Conservation (phyloP, 1,140 invertebrate genomes). For the Papilio polytes region DNA sequence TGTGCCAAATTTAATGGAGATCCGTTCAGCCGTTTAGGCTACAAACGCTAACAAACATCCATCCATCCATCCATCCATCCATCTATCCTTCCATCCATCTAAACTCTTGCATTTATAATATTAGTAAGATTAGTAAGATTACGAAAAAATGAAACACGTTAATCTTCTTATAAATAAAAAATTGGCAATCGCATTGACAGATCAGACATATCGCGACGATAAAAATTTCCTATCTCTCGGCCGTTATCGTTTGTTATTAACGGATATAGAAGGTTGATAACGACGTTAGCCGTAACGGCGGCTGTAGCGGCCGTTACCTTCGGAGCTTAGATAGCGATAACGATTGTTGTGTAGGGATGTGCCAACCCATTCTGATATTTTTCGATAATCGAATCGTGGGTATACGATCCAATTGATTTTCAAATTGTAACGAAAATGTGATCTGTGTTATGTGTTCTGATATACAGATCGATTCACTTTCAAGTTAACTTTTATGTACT, state of each 20-base stretch:
- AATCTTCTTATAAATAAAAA: slow-evolving; percentile 35
- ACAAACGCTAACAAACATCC: no score
- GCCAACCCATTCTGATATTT: not conserved
- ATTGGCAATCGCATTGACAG: slow-evolving; percentile 21
- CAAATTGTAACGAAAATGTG: no score
- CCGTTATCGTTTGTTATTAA: slow-evolving; percentile 48
- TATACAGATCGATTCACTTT: no score
- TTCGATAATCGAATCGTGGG: not conserved
- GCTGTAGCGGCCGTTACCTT: slow-evolving; percentile 63
- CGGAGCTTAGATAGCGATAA: slow-evolving; percentile 44
- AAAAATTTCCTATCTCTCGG: slow-evolving; percentile 24
- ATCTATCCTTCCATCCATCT: no score
- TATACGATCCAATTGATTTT: no score
- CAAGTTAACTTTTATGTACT: no score
- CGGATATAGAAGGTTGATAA: slow-evolving; percentile 52
- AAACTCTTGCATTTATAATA: no score
- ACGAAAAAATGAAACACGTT: not conserved
- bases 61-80: no score
- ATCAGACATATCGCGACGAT: slow-evolving; percentile 38
- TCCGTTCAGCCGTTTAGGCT: no score
- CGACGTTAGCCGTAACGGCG: slow-evolving; percentile 54
- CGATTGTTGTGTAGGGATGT: slow-evolving; percentile 17
- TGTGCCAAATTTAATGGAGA: no score
- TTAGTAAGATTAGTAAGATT: no score
- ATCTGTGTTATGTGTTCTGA: no score